Base-by-base conservation (phyloP, 2,113 vertebrate genomes). In the Strix aluco region DNA sequence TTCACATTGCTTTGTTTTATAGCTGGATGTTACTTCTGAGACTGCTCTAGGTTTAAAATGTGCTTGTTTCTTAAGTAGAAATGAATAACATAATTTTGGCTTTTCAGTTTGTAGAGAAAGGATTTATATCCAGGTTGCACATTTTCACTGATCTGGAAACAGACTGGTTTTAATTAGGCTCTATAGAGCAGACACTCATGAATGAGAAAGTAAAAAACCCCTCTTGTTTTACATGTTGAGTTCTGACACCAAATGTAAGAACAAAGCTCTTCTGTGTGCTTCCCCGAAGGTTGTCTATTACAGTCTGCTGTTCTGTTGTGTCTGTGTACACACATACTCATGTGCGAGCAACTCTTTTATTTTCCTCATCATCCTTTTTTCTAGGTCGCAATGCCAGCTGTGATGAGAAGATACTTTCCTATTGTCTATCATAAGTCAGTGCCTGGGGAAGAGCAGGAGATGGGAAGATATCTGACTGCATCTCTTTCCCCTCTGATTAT, bases 1-100 rank as follows among this genome's bases (percentile, higher is more conserved):
- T 92, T 61, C n/a, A 52, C 22, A 23, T 63, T 81, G 44, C 57
- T 94, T 87, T 92, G 61, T 72, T 87, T 94, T 87, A 92, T 72
- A 78, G 78, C 36, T 85, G 19, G 23, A 59, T 71, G 52, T 62
- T 86, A 62, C 44, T 75, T 92, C 44, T 72, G 77, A 93, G 81
- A 74, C 57, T 61, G 36, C 49, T 92, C 9, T 52, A 67, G 44
- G 49, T 89, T 94, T 69, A 69, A 85, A 89, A 89, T 65, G 71
- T 88, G 10, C 19, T 93, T 81, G 27, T 73, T 90, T 89, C 40
- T 57, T 57, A 62, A 92, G 32, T 14, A 89, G 58, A 93, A 84
- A 61, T 44, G 32, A 71, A 52, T 47, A 93, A 73, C 6, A 34
- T 40, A 2, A 67, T 72, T 91, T 70, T 59, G 52, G 27, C 47